Evolutionary conservation across 1,140 invertebrate species (phyloP).

Genomic region (Calephelis nemesis): DNA sequence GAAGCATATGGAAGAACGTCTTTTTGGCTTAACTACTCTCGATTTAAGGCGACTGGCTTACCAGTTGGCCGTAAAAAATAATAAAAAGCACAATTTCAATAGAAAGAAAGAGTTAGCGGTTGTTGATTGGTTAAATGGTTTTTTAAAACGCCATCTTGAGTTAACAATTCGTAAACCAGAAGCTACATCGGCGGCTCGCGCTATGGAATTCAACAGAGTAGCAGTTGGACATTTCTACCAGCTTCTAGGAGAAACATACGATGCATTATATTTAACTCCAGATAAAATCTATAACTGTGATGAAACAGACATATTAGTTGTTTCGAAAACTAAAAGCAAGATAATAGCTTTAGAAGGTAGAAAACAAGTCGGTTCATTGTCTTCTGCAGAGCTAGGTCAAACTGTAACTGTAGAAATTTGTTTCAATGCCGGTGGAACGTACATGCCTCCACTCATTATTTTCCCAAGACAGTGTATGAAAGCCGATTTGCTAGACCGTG

Average conservation of each 20-base stretch:
- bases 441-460: conserved; percentile 53
- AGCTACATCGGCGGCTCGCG: conserved; percentile 48
- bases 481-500: conserved; percentile 40
- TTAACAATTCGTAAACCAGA: conserved; percentile 48
- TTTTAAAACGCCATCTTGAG: conserved; percentile 43
- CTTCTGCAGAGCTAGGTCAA: conserved; percentile 50
- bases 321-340: conserved; percentile 45
- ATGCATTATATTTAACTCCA: conserved; percentile 31
- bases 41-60: conserved; percentile 39
- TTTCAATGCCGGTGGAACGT: conserved; percentile 52
- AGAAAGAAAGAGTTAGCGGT: conserved; percentile 40
- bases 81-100: conserved; percentile 56
- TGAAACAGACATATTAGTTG: conserved; percentile 52
- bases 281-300: conserved; percentile 30
- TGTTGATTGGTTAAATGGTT: conserved; percentile 44
- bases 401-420: conserved; percentile 56
- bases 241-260: conserved; percentile 28
- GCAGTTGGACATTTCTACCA: conserved; percentile 35
- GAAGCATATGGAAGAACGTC: conserved; percentile 39
- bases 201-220: conserved; percentile 48
- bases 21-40: conserved; percentile 32
- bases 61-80: conserved; percentile 40
- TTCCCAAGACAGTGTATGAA: conserved; percentile 52
- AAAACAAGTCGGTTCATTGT: conserved; percentile 45
- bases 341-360: conserved; percentile 46